Conservation (phyloP, 2,888 invertebrate genomes). For the Melanchra persicariae region DNA sequence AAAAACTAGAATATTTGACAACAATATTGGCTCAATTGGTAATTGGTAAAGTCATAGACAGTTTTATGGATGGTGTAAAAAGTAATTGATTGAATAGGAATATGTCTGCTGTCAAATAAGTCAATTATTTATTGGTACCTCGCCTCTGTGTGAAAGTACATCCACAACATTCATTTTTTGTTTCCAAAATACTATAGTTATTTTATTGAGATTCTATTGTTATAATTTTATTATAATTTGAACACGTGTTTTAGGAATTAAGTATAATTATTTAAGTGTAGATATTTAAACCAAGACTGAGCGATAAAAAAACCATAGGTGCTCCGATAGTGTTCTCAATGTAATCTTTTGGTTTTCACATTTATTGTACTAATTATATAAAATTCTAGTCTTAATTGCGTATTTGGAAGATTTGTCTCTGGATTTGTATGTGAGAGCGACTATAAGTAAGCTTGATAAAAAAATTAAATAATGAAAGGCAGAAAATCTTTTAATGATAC, state of each 20-base stretch:
- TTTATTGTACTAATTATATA: slow-evolving; percentile 55
- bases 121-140: too few relatives aligned
- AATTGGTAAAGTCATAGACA: too few relatives aligned
- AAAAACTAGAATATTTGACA: too few relatives aligned
- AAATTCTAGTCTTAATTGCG: slow-evolving; percentile 66
- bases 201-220: slow-evolving; percentile 29
- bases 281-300: slow-evolving; percentile 67
- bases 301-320: slow-evolving; percentile 61
- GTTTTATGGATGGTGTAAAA: too few relatives aligned
- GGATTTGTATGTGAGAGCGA: slow-evolving; percentile 43
- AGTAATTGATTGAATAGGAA: too few relatives aligned
- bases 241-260: slow-evolving; percentile 36
- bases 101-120: too few relatives aligned
- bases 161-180: not conserved
- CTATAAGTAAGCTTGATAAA: slow-evolving; percentile 54
- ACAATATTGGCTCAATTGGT: too few relatives aligned
- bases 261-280: slow-evolving; percentile 46
- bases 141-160: too few relatives aligned
- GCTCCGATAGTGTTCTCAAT: slow-evolving; percentile 59
- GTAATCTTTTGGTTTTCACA: slow-evolving; percentile 55
- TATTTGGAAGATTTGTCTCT: slow-evolving; percentile 50
- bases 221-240: slow-evolving; percentile 10
- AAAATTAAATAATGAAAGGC: slow-evolving; percentile 34
- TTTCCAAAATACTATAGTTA: slow-evolving; percentile 4
- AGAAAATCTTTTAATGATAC: not conserved